Evolutionary conservation across 2,113 vertebrate species (phyloP), one percentile per base, ranked within the genome.

Genomic region (Sinosuthora webbiana): DNA sequence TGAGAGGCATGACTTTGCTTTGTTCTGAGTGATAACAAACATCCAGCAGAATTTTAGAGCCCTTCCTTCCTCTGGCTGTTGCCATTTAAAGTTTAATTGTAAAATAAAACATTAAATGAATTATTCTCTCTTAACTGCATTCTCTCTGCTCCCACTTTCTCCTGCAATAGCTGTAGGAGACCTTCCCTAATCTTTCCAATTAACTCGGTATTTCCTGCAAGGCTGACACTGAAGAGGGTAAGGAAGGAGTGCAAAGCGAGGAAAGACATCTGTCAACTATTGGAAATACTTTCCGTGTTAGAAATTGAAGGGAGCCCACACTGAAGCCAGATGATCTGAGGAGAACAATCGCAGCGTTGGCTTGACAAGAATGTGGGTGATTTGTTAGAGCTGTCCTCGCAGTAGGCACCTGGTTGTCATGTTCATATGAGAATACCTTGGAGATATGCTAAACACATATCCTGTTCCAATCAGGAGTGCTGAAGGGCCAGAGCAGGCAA

Each of bases 121-220:
- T 90, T 85, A 62, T 74, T 87, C 33, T 88, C 39, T 42, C 47
- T 83, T 80, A 70, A 68, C 70, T 89, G 65, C 44, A 11, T 87
- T 90, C 77, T 94, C n/a, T 41, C 76, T 84, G 81, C 81, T 94
- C 76, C 78, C 85, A 65, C 93, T 94, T 95, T 96, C 73, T 93
- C 67, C 86, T 93, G 73, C 28, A 50, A 97, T 97, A 97, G 90
- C 97, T 97, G 92, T 71, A 89, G 94, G 96, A 98, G 93, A 94
- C 96, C 83, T 96, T 97, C 92, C 89, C 91, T 97, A 98, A 98
- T 98, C 97, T 97, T 92, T 95, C 81, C 95, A 97, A 98, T 98
- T 97, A 97, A 93, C 91, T 94, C 47, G 96, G 96, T 89, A 98
- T 98, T 98, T 98, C 98, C 97, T 97, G 97, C 93, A 76, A 55